Percentiles rank a stretch among this genome's conserved stretches.
phyloP scores from a whole-genome alignment of 2,888 invertebrate species.

The Himalopsyche tibetana region DNA sequence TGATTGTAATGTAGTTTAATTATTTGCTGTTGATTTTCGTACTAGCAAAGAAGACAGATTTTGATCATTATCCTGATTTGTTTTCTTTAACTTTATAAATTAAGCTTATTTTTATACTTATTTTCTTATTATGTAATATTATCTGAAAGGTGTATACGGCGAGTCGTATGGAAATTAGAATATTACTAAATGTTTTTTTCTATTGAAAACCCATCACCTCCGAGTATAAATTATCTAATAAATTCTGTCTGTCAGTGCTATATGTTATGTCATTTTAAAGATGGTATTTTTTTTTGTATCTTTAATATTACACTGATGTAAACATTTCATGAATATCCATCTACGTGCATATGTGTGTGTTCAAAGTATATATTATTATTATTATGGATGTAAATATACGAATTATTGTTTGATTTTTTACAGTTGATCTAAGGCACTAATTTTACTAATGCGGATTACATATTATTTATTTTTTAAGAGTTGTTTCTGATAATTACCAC shows the following conservation, averaged over 20 bases:
- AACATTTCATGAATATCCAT: constrained; percentile 25
- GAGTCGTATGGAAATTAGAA: constrained; percentile 36
- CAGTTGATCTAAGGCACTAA: constrained; percentile 60
- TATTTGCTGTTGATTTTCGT: constrained; percentile 54
- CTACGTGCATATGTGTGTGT: constrained; percentile 47
- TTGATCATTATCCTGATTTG: constrained; percentile 29
- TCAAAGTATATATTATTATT: constrained; percentile 44
- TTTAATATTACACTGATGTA: constrained; percentile 45
- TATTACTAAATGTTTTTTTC: constrained; percentile 31
- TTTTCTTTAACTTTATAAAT: constrained; percentile 54
- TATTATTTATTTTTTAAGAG: constrained; percentile 63
- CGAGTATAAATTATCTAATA: constrained; percentile 28
- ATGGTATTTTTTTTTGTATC: constrained; percentile 13
- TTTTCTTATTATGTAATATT: constrained; percentile 40
- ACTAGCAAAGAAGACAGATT: constrained; percentile 51
- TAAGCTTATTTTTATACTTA: constrained; percentile 57
- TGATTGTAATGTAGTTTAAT: constrained; percentile 54
- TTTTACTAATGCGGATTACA: constrained; percentile 63
- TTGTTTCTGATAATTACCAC: constrained; percentile 55
- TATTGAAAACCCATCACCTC: constrained; percentile 28
- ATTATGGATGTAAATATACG: constrained; percentile 41
- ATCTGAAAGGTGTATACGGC: constrained; percentile 12
- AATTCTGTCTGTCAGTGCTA: constrained; percentile 7
- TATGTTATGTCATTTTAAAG: not conserved
- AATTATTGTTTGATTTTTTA: constrained; percentile 60